These are phyloP conservation scores for Melieria picta DNA, from an alignment of 2,888 invertebrate genomes.

Conservation along the genomic window DNA sequence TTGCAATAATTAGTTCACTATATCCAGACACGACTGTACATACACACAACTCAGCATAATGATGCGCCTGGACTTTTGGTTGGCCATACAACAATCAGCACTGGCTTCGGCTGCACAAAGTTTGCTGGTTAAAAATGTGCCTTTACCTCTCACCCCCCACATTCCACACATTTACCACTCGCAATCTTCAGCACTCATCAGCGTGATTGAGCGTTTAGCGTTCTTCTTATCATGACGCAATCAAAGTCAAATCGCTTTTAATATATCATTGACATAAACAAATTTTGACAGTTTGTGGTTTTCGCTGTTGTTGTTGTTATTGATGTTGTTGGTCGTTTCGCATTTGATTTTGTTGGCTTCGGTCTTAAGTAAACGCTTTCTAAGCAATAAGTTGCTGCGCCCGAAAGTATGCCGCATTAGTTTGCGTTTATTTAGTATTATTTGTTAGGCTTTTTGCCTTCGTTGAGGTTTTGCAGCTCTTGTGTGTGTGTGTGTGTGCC, in stretches of 20 bases:
- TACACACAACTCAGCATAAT: too few species aligned
- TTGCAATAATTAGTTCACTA: too few species aligned
- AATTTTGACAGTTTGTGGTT: constrained; percentile 25
- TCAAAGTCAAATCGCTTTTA: constrained; percentile 24
- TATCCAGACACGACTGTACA: too few species aligned
- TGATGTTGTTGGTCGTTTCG: not conserved
- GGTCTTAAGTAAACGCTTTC: not conserved
- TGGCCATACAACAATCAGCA: too few species aligned
- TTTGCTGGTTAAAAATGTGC: too few species aligned
- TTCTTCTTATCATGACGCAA: constrained; percentile 20
- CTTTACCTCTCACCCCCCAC: too few species aligned
- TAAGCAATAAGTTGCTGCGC: constrained; percentile 1
- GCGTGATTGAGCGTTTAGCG: too few species aligned
- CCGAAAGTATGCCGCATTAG: constrained; percentile 7
- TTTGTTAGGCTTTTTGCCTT: not conserved
- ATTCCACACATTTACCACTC: too few species aligned
- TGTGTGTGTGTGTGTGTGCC: constrained; percentile 9
- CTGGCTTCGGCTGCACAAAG: too few species aligned
- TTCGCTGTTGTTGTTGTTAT: constrained; percentile 13
- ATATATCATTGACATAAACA: constrained; percentile 29
- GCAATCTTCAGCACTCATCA: too few species aligned
- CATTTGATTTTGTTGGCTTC: not conserved
- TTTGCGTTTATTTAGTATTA: not conserved
- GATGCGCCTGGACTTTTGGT: too few species aligned
- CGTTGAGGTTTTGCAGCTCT: not conserved